These are phyloP conservation scores for Podarcis lilfordi DNA, from an alignment of 2,797 vertebrate genomes.

Conservation along the genomic window DNA sequence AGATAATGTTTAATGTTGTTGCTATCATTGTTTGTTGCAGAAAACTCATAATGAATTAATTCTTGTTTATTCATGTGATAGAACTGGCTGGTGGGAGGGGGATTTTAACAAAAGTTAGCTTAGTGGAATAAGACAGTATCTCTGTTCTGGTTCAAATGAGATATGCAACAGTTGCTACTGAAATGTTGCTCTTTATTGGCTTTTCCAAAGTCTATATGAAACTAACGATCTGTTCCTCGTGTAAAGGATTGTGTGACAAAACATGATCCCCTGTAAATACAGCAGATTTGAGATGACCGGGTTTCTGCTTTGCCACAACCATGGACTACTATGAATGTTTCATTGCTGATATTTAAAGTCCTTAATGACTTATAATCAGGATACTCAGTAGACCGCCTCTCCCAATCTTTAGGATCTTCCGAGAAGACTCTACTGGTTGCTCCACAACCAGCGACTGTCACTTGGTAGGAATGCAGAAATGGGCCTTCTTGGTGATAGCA, in stretches of 20 bases:
- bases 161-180: neutral
- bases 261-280: neutral
- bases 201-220: neutral
- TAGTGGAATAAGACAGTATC: neutral
- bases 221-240: neutral
- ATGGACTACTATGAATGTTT: neutral
- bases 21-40: fast-evolving
- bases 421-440: too few relatives aligned
- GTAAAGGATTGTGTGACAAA: neutral
- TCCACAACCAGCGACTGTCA: too few relatives aligned
- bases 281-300: neutral
- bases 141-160: neutral
- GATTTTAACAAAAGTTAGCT: neutral
- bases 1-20: fast-evolving
- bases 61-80: too few relatives aligned
- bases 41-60: too few relatives aligned
- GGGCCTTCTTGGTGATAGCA: too few relatives aligned
- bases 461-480: too few relatives aligned
- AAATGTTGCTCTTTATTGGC: neutral
- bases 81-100: neutral
- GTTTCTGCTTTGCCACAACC: neutral
- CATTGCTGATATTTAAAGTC: too few relatives aligned
- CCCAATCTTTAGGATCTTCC: too few relatives aligned
- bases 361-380: too few relatives aligned
- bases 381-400: too few relatives aligned